A percentile compares a stretch with the other conserved stretches of the same genome.
Evolutionary conservation across 1,140 invertebrate species (phyloP).

Genomic region (Homalodisca vitripennis): DNA sequence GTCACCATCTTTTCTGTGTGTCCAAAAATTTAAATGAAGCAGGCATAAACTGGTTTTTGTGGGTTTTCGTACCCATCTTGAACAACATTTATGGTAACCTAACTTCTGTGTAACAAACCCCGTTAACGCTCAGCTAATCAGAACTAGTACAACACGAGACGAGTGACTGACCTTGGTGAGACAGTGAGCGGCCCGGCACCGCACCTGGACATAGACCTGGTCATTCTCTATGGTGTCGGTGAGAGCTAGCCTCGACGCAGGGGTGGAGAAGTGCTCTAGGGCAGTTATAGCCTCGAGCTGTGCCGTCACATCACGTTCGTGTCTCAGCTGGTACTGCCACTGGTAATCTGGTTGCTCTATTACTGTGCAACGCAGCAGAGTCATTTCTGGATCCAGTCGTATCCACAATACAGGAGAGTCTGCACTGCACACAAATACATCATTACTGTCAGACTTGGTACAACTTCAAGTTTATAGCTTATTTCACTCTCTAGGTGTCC

Average conservation of each 20-base stretch:
- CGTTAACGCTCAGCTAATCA: too few relatives aligned
- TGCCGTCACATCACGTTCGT: constrained; percentile 96
- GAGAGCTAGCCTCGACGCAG: constrained; percentile 80
- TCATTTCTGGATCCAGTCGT: constrained; percentile 96
- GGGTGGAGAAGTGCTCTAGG: constrained; percentile 82
- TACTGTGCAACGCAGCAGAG: constrained; percentile 81
- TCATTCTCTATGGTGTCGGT: constrained; percentile 96
- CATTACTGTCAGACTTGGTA: too few relatives aligned
- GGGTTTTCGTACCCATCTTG: too few relatives aligned
- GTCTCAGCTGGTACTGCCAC: constrained; percentile 97
- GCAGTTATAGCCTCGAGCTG: constrained; percentile 90
- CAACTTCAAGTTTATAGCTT: too few relatives aligned
- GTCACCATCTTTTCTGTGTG: too few relatives aligned
- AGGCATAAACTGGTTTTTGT: too few relatives aligned
- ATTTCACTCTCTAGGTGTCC: too few relatives aligned
- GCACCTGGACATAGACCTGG: constrained; percentile 81
- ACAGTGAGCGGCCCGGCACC: constrained; percentile 84
- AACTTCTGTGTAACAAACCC: too few relatives aligned
- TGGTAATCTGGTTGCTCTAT: constrained; percentile 98
- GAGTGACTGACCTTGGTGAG: constrained; percentile 80
- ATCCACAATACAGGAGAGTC: constrained; percentile 99
- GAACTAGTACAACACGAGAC: too few relatives aligned
- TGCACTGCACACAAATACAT: too few relatives aligned
- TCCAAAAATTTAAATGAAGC: too few relatives aligned
- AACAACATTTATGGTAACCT: too few relatives aligned